Base-by-base conservation (phyloP, 2,797 vertebrate species). In the Thripadectes ignobilis region DNA sequence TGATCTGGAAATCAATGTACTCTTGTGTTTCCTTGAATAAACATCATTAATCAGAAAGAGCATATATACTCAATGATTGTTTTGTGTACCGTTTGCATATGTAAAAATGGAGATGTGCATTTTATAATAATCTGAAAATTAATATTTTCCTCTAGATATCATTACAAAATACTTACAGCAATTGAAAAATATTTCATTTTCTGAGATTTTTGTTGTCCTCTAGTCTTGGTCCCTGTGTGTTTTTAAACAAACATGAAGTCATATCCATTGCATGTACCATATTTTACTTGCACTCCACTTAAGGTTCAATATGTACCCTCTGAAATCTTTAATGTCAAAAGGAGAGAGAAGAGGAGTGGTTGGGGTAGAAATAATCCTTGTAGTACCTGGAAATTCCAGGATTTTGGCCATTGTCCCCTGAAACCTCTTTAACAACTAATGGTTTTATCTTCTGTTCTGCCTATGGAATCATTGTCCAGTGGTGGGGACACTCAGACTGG, bases 221-320 rank as follows among this genome's bases (percentile, higher is more conserved):
- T 61, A 30, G 7, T 17, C 36, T 59, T 58, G 7, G 15, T 46
- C 10, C 11, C 4, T 30, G 3, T n/a, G 13, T 77, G 12, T 34
- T 66, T 83, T 74, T n/a, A 43, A 69, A 39, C 5, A 88, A 46
- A 36, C 3, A 17, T 15, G 10, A 24, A 61, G 4, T 65, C 29
- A 18, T 61, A 24, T 23, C 12, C 27, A 62, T 59, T 7, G 14
- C 6, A 10, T 36, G 7, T 30, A 41, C 23, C 14, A 9, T 57
- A 36, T 69, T 83, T 68, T 49, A 59, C 11, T 34, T 55, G 14
- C 7, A 46, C 7, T 43, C 9, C 12, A 36, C 4, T 54, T 71
- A 32, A 11, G 5, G 5, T 30, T 67, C 22, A 39, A 81, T 1
- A 1, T 46, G 54, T 10, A 41, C 1, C 1, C 10, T 66, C 38